Evolutionary conservation across 2,797 vertebrate species (phyloP), one percentile per base, ranked within the genome.

Genomic region (Labeo calbasu): DNA sequence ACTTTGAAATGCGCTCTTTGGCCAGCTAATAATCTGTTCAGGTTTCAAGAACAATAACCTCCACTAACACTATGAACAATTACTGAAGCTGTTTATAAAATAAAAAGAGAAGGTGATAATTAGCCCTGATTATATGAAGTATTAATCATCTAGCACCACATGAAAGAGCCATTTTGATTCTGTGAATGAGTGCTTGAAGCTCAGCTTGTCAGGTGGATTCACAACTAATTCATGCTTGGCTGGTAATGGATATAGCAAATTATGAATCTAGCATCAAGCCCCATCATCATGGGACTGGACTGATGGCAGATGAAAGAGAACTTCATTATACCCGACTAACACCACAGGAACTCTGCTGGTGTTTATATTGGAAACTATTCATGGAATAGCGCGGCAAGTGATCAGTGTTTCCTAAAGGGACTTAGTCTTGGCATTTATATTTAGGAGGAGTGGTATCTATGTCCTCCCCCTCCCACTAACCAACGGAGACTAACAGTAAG

Each of bases 201-300:
- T 69, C 40, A 61, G 40, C 53, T 48, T 70, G 65, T 15, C 65
- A 77, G 3, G 61, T 36, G 21, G 11, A 78, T 70, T 78, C 65
- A 59, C 36, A 28, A 25, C 23, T 69, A 69, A 83, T 59, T 59
- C 23, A 77, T 65, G 36, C 11, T 63, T 17, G 65, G 32, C 23
- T 84, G 51, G 53, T 77, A 70, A 59, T 78, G 65, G 23, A 70
- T 57, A 68, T 14, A 82, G 71, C 46, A 36, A 76, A 66, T 83
- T 68, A 66, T 46, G 32, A 82, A 75, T 82, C 81, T 17, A 66
- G 81, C 71, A 66, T 36, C 43, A 66, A 25, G 48, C 14, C 57
- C 7, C 25, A 9, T 76, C 32, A 36, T 69, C 63, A 77, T 77
- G 72, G 43, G 61, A 83, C 10, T 4, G 3, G 17, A 50, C 25